Evolutionary conservation across 2,888 invertebrate species (phyloP).

Genomic region (Lochmaea capreae): DNA sequence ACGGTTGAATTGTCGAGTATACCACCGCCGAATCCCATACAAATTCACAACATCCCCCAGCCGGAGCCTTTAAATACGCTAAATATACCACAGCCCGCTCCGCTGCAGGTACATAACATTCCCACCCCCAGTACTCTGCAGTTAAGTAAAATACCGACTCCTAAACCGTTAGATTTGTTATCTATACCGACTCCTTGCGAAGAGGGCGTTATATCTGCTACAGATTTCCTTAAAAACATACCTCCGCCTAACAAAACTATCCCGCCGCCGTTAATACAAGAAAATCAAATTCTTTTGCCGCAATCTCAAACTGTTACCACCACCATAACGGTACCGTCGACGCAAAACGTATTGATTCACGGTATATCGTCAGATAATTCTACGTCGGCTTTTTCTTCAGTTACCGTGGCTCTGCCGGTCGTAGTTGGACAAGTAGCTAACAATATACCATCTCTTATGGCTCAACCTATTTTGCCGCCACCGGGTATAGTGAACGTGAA

Average conservation of each 20-base stretch:
- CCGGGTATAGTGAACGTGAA: constrained; percentile 56
- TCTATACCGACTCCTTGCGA: constrained; percentile 68
- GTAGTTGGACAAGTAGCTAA: constrained; percentile 50
- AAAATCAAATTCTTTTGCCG: constrained; percentile 43
- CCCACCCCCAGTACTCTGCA: constrained; percentile 73
- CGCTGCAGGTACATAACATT: constrained; percentile 70
- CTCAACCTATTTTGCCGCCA: constrained; percentile 64
- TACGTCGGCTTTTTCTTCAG: constrained; percentile 45
- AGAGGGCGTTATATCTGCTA: constrained; percentile 57
- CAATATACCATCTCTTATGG: constrained; percentile 63
- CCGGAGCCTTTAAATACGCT: constrained; percentile 70
- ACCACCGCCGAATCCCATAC: constrained; percentile 65
- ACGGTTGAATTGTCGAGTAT: constrained; percentile 63
- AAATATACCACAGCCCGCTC: constrained; percentile 65
- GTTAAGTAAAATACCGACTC: constrained; percentile 72
- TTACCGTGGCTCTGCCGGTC: constrained; percentile 54
- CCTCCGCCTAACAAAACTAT: constrained; percentile 65
- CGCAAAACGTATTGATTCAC: constrained; percentile 56
- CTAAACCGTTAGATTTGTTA: constrained; percentile 72
- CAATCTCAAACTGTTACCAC: constrained; percentile 31
- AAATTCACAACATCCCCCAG: constrained; percentile 65
- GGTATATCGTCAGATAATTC: constrained; percentile 50
- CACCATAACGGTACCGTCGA: constrained; percentile 44
- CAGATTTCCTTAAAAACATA: constrained; percentile 64
- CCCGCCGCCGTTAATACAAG: constrained; percentile 61